Conservation (phyloP, 2,113 vertebrate genomes). For the Ranitomeya imitator region DNA sequence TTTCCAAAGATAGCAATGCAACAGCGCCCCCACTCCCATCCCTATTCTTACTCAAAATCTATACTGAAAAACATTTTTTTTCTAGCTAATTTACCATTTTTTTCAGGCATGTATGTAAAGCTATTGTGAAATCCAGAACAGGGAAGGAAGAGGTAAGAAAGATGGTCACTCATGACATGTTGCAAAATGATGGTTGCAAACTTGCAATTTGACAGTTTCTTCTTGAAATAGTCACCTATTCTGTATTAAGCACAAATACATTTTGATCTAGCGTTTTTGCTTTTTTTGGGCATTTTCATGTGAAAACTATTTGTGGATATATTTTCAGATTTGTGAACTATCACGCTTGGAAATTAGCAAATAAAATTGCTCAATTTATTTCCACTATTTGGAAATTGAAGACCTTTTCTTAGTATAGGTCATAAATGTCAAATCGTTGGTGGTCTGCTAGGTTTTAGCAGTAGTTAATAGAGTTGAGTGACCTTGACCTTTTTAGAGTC, state of each 20-base stretch:
- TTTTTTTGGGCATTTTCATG: background rate
- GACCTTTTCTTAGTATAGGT: too few relatives aligned
- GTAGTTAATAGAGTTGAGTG: too few relatives aligned
- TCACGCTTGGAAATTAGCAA: too few relatives aligned
- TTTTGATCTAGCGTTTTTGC: background rate
- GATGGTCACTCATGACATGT: background rate
- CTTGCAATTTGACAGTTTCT: background rate
- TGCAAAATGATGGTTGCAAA: conserved; percentile 7
- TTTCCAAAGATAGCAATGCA: background rate
- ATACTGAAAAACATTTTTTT: background rate
- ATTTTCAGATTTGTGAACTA: too few relatives aligned
- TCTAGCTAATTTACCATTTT: background rate
- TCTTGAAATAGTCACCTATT: background rate
- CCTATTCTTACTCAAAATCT: background rate
- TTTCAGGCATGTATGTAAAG: background rate
- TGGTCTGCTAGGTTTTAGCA: too few relatives aligned
- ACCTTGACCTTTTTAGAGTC: too few relatives aligned
- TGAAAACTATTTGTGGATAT: background rate
- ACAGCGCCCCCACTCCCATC: background rate
- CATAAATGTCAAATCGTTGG: too few relatives aligned
- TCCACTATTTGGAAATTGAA: too few relatives aligned
- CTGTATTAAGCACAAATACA: background rate
- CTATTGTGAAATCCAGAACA: conserved; percentile 1
- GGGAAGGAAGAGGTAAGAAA: conserved; percentile 32
- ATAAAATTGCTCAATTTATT: too few relatives aligned